Base-by-base conservation (phyloP, 2,113 vertebrate species). In the Erpornis zantholeuca region DNA sequence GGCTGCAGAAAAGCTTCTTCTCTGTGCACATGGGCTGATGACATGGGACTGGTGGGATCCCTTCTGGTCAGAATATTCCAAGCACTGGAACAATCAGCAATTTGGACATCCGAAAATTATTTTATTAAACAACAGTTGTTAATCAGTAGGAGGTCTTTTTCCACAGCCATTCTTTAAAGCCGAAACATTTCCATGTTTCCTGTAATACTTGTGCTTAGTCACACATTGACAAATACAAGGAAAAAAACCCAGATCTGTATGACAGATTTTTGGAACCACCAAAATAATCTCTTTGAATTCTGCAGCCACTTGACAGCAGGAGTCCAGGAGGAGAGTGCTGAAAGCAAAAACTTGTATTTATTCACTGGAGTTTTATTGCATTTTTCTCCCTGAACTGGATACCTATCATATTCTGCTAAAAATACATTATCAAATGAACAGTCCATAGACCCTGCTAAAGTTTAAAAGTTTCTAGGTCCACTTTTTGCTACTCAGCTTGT, bases 201-300 rank as follows among this genome's bases (percentile, higher is more conserved):
- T 96, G 94, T 96, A 96, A 97, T 94, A 88, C 53, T 97, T 92
- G 91, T 85, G 90, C 91, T 96, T 90, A 95, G 89, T 94, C 94
- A 95, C 87, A 97, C 90, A 95, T 85, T 91, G 94, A 96, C 95
- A 96, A 96, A 96, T 63, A 92, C 78, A 88, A 85, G 69, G 56
- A 57, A 96, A 95, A 78, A 84, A 23, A 4, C 35, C 82, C 87
- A 80, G 70, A 94, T 87, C 78, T 91, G 78, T 90, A 65, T 47
- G 87, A 96, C 94, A 95, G 93, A 83, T 76, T 95, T 94, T 94
- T 95, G 91, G 96, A 96, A 85, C 52, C 0, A 0, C 59, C 47
- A 73, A 90, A 93, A 91, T 82, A 90, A 82, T 92, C 21, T 50
- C 78, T 94, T 92, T 87, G 84, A 96, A 80, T 95, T 92, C 90